Base-by-base conservation (phyloP, 1,140 invertebrate species). In the Drosophila mojavensis region DNA sequence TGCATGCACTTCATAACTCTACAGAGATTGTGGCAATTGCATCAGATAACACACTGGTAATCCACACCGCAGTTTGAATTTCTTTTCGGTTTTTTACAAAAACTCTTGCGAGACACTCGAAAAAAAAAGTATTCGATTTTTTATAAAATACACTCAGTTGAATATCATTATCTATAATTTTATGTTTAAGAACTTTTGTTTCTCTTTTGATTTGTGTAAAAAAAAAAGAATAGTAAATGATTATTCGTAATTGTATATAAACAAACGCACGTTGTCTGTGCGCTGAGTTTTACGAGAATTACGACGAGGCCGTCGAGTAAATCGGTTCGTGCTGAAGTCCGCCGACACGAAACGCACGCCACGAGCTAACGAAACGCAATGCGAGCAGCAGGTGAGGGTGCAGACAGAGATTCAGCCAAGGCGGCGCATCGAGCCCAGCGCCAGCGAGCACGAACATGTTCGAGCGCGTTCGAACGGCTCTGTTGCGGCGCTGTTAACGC, bases 351-450 rank as follows among this genome's bases (percentile, higher is more conserved):
- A 70, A 66, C 79, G 78, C 72, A 83, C 81, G 81, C 78, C 56
- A 75, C 75, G 77, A 72, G 67, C 68, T 70, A 84, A 80, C 81
- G 74, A 71, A 84, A 80, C 74, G 73, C 54, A 79, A 66, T 79
- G 76, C 72, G 65, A 63, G 68, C 68, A 72, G 69, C 70, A 73
- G 64, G 70, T 68, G 64, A 68, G 64, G 63, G 64, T 60, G 70
- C 58, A 60, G 41, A 60, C n/a, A 45, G 13, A 61, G 69, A 60
- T 50, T 54, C 60, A 41, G 60, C 13, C 28, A 10, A 30, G 33
- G 53, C 28, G 26, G n/a, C 13, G 33, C 11, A 43, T 6, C 53
- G 45, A 53, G 4, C 53, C 47, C 58, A 47, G 5, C 17, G 47
- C 41, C 20, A 51, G 51, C 51, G 62, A 24, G 55, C 70, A 45